Evolutionary conservation across 2,888 invertebrate genomes (phyloP).

Genomic region (Conus canariensis): DNA sequence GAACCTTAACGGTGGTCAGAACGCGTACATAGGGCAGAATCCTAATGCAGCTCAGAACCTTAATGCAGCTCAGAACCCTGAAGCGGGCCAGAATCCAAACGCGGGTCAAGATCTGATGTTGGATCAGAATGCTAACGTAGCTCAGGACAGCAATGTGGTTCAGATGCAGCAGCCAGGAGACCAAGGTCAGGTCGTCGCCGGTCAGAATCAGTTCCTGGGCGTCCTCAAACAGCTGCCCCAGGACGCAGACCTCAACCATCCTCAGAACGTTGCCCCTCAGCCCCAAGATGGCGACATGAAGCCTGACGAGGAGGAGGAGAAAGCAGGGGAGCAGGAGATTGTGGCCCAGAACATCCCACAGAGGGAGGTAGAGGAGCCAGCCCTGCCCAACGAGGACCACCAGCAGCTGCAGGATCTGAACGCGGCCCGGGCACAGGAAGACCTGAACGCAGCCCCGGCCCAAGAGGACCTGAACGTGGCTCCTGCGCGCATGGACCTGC

Average conservation of each 20-base stretch:
- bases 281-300: not conserved
- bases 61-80: not conserved
- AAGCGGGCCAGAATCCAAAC: not conserved
- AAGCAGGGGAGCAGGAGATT: slow-evolving; percentile 22
- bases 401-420: slow-evolving; percentile 18
- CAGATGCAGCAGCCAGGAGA: slow-evolving; percentile 16
- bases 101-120: not conserved
- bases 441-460: not conserved
- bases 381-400: not conserved
- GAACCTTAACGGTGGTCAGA: not conserved
- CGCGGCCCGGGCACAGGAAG: not conserved
- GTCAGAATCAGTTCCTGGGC: not conserved
- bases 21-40: not conserved
- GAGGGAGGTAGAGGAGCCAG: not conserved
- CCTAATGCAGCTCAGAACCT: not conserved
- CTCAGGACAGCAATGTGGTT: not conserved
- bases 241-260: not conserved
- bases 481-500: not conserved
- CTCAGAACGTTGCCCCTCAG: not conserved
- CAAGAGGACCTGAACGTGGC: slow-evolving; percentile 1
- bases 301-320: not conserved
- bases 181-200: not conserved
- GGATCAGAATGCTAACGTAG: not conserved
- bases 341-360: slow-evolving; percentile 33
- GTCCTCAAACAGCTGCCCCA: not conserved